phyloP scores from a whole-genome alignment of 2,113 vertebrate genomes.

The Sceloporus tristichus region DNA sequence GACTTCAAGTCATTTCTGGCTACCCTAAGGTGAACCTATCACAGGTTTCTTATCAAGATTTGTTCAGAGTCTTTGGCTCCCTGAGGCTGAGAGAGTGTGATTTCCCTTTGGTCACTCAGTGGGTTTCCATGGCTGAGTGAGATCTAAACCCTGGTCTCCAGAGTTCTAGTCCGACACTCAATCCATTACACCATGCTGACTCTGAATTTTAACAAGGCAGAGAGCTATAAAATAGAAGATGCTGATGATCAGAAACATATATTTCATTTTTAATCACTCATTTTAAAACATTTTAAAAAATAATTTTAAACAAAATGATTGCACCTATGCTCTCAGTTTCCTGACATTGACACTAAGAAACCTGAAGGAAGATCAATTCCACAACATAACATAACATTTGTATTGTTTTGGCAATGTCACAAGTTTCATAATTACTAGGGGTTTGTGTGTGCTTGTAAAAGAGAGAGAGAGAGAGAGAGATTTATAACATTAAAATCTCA shows the following conservation, averaged over 20 bases:
- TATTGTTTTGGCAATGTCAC: neutral
- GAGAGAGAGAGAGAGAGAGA: no score
- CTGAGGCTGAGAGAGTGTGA: no score
- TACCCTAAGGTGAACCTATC: no score
- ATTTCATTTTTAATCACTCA: neutral
- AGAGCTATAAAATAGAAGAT: constrained; percentile 17
- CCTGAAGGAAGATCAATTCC: neutral
- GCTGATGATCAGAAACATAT: neutral
- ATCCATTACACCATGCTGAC: no score
- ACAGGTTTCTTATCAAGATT: no score
- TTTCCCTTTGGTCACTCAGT: no score
- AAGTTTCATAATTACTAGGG: neutral
- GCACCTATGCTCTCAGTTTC: neutral
- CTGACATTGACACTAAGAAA: neutral
- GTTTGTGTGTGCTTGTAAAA: neutral
- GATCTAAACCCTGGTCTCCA: no score
- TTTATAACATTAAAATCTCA: neutral
- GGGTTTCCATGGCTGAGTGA: no score
- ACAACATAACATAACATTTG: neutral
- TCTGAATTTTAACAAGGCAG: neutral
- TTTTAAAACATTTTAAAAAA: no score
- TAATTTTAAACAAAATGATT: neutral
- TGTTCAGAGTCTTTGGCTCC: no score
- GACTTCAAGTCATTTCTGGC: no score
- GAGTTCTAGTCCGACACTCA: neutral